Base-by-base conservation (phyloP, 1,140 invertebrate species). In the Camponotus vicinus region DNA sequence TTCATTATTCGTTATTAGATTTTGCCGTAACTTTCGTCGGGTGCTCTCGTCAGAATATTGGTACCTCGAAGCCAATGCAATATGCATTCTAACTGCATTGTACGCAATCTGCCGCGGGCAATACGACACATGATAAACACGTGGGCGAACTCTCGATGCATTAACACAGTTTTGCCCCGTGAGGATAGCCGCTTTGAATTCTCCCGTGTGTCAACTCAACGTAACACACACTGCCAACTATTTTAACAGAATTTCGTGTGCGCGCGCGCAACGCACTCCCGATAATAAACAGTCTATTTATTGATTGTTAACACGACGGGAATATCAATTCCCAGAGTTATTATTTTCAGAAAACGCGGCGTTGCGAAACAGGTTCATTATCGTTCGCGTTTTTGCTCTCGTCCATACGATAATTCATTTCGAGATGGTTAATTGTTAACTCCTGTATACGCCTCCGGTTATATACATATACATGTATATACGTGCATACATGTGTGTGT, bases 121-220 rank as follows among this genome's bases (percentile, higher is more conserved):
- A 61, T 75, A 75, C 69, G 42, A 83, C 79, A 73, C 55, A 75
- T 55, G 69, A 83, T 83, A 83, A 83, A 83, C 79, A 83, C 15
- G 55, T 42, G 42, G 40, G 55, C 40, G 27, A 83, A n/a, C 69
- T 13, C 55, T 73, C 79, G 27, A 13, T 83, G 40, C 79, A 83
- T 83, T 83, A 83, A 83, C 69, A 80, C 49, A 73, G 69, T 83
- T 83, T 83, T 61, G 55, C 13, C 67, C 52, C 67, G 18, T 11
- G 55, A 61, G 55, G 27, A 61, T 49, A 64, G 34, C 57, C 32
- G 13, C 40, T 57, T 67, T 45, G 11, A 59, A 49, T 83, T 75
- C 69, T 75, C 49, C 37, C 27, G 61, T 80, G 11, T 80, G 55
- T 83, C 79, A 75, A 75, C 67, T 27, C 3, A 61, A 83, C 40